Evolutionary conservation across 2,888 invertebrate species (phyloP).

Genomic region (Beris chalybata): DNA sequence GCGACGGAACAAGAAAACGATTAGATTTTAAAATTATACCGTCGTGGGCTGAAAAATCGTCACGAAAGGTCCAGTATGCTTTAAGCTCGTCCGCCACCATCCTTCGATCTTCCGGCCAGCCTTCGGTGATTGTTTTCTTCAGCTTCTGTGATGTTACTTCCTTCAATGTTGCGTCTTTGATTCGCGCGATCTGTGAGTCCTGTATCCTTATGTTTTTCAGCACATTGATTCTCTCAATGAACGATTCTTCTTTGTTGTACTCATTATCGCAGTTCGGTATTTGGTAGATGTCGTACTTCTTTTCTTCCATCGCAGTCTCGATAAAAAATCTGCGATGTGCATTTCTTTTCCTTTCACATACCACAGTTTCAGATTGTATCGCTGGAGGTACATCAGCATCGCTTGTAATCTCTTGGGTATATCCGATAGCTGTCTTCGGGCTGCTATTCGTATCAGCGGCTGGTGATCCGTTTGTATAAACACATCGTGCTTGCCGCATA

Average conservation of each 20-base stretch:
- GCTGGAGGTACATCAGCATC: no score
- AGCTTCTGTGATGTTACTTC: slow-evolving; percentile 6
- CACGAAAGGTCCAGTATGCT: neutral
- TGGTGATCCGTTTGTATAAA: neutral
- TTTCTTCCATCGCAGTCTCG: neutral
- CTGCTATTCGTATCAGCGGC: neutral
- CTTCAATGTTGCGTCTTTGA: no score
- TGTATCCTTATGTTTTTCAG: no score
- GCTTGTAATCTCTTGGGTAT: no score
- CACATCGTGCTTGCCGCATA: neutral
- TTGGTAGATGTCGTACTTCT: no score
- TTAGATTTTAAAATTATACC: neutral
- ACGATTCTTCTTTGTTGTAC: no score
- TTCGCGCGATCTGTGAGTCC: no score
- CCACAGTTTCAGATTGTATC: neutral
- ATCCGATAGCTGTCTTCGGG: no score
- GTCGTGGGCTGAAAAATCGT: neutral
- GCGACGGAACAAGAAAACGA: neutral
- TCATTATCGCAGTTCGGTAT: no score
- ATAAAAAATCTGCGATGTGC: slow-evolving; percentile 23
- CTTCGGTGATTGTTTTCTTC: slow-evolving; percentile 5
- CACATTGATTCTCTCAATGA: no score
- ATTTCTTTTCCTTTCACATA: slow-evolving; percentile 11
- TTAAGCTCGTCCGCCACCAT: neutral
- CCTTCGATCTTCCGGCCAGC: slow-evolving; percentile 17